Evolutionary conservation across 30 jellyfish, hydroid and myxozoan species (phyloP), one percentile per base, ranked within the genome.

Genomic region (Morbakka virulenta): DNA sequence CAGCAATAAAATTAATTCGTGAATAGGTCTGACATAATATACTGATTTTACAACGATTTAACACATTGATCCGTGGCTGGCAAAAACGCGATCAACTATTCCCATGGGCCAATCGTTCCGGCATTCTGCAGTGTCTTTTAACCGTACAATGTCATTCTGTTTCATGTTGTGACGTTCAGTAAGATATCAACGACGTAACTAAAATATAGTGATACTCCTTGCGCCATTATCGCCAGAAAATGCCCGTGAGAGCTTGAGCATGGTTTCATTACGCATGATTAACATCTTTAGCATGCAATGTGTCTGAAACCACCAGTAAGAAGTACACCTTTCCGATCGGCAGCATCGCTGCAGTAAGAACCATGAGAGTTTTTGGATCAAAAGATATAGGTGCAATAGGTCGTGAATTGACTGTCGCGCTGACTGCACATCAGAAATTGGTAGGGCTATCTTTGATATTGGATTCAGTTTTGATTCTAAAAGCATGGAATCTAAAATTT

Each of bases 91-190:
- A 57, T 22, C 36, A 23, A 76, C 75, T 25, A 4, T 26, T 28
- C 80, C 85, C 85, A 57, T 76, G 23, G 79, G 79, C 53, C 52
- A 73, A 14, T 51, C 61, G 22, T 32, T 25, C n/a, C 85, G 77
- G 33, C n/a, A 30, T 4, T 13, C 35, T 52, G 32, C 31, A n/a
- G n/a, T 50, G 35, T 73, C 85, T 36, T 25, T 73, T 4, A 76
- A 1, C 3, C 50, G 80, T 23, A 73, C 85, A 2, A 73, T 23
- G 32, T 73, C 85, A 13, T 28, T 61, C 26, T 49, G 80, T 12
- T 49, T 14, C 62, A 52, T 76, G 47, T 61, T 62, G 57, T 62
- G 57, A 23, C 35, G 61, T 2, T 31, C 72, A 32, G 47, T 32
- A 22, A 77, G 52, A 27, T 73, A 49, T 4, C 52, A 79, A 28